A percentile compares a stretch with the other conserved stretches of the same genome.
Evolutionary conservation across 2,888 invertebrate genomes (phyloP).

Genomic region (Myopa tessellatipennis): DNA sequence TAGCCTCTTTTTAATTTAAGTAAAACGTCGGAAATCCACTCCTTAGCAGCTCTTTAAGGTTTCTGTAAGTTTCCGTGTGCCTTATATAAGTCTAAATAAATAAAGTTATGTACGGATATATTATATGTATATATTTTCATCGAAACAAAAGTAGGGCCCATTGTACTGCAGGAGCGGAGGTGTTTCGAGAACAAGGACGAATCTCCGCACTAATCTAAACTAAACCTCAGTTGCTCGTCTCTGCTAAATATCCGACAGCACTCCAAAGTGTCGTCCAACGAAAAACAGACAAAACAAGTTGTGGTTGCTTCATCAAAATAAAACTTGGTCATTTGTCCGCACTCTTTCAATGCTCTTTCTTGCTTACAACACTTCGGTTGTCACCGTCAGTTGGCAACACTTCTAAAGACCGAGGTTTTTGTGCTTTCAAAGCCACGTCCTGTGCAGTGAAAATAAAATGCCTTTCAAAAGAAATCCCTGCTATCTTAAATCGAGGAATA

Average conservation of each 20-base stretch:
- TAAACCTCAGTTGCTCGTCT: no score
- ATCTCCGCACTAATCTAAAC: no score
- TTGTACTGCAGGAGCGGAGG: no score
- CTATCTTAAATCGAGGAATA: background rate
- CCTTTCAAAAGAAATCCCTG: background rate
- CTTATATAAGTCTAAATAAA: no score
- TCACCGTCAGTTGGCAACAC: constrained; percentile 1
- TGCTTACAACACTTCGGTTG: constrained; percentile 1
- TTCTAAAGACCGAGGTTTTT: background rate
- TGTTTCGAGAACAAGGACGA: no score
- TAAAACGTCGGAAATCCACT: no score
- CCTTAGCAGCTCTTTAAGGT: no score
- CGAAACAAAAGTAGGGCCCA: no score
- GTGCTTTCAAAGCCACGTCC: background rate
- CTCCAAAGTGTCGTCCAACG: background rate
- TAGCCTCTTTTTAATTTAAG: no score
- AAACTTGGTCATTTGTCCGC: constrained; percentile 7
- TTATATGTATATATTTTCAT: no score
- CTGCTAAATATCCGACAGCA: background rate
- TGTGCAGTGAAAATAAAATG: background rate
- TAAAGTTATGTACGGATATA: no score
- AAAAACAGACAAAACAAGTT: background rate
- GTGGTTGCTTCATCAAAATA: constrained; percentile 8
- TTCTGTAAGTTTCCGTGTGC: no score
- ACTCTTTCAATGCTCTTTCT: background rate